phyloP scores from a whole-genome alignment of 2,888 invertebrate species.

The Aphodius granarius region DNA sequence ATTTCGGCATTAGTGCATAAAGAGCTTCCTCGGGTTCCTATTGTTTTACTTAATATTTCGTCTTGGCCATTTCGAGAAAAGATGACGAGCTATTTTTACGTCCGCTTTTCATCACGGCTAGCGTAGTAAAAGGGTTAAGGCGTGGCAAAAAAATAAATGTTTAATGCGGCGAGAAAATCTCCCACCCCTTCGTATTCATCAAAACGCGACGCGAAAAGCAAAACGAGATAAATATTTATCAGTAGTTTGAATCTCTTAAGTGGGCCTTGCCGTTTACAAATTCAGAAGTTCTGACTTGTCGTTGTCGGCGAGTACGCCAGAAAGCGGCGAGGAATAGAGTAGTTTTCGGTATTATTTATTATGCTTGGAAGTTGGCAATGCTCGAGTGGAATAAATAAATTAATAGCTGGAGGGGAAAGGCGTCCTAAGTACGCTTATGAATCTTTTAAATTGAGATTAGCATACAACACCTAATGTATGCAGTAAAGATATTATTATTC shows the following conservation, averaged over 20 bases:
- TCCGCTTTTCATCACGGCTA: not conserved
- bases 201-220: not conserved
- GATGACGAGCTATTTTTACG: not conserved
- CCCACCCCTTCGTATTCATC: not conserved
- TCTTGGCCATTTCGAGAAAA: not conserved
- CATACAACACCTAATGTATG: too few species aligned
- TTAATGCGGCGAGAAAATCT: not conserved
- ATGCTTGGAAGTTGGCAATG: not conserved
- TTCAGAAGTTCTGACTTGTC: not conserved
- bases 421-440: not conserved
- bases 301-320: not conserved
- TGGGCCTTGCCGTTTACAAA: not conserved
- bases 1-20: not conserved
- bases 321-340: not conserved
- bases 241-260: not conserved
- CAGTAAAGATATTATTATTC: too few species aligned
- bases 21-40: not conserved
- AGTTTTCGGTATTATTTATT: not conserved
- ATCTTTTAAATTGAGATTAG: too few species aligned
- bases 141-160: not conserved
- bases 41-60: not conserved
- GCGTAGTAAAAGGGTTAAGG: not conserved
- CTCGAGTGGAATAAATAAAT: not conserved
- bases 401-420: not conserved
- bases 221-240: not conserved